A percentile compares a stretch with the other conserved stretches of the same genome.
These are phyloP conservation scores for Oryctes rhinoceros DNA, from an alignment of 1,140 invertebrate genomes.

Conservation along the genomic window DNA sequence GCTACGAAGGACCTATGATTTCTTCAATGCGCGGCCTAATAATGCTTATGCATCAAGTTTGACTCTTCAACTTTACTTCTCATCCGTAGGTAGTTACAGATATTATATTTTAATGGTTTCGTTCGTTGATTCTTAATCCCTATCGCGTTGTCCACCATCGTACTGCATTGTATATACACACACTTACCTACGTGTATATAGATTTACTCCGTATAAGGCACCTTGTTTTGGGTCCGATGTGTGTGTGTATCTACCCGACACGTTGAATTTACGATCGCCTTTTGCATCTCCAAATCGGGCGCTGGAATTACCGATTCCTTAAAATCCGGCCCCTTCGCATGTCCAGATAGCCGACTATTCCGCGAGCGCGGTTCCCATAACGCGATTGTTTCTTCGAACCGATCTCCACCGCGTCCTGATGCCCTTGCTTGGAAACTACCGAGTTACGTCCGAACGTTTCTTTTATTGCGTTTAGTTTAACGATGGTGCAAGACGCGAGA, in stretches of 20 bases:
- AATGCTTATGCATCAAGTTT: too few species aligned
- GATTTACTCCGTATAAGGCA: conserved; percentile 15
- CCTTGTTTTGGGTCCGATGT: neutral
- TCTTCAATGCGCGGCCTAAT: too few species aligned
- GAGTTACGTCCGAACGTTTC: conserved; percentile 3
- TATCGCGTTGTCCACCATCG: neutral
- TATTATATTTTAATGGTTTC: too few species aligned
- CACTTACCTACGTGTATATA: neutral
- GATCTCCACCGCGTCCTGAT: neutral
- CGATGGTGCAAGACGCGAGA: too few species aligned
- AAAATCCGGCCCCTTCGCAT: conserved; percentile 17
- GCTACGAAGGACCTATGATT: too few species aligned
- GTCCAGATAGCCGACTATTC: neutral
- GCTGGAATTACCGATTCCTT: conserved; percentile 27
- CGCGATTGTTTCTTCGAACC: conserved; percentile 23
- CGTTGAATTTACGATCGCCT: conserved; percentile 4
- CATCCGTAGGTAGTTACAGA: too few species aligned
- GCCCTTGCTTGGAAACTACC: neutral
- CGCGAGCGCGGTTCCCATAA: conserved; percentile 14
- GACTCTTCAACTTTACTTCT: too few species aligned
- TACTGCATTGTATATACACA: neutral
- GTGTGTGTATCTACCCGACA: neutral
- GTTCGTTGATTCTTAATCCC: too few species aligned
- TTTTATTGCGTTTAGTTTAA: neutral
- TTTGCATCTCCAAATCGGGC: conserved; percentile 21